Evolutionary conservation across 1,140 invertebrate genomes (phyloP), one percentile per base, ranked within the genome.

Genomic region (Calosoma granatense): DNA sequence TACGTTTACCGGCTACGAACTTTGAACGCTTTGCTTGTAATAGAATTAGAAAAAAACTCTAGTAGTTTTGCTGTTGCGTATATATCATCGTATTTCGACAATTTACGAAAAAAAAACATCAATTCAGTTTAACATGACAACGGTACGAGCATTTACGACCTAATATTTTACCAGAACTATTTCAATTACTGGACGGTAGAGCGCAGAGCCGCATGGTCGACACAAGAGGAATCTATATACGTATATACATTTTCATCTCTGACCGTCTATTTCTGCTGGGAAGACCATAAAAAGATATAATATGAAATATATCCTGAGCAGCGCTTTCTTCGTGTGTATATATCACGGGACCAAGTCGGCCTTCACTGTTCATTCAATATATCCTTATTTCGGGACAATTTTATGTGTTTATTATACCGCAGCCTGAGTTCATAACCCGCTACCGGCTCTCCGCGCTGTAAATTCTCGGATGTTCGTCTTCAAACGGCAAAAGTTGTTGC

Each of bases 381-480:
- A 69, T 67, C 67, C 67, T 66, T 65, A 69, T 69, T 67, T 66
- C 65, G 63, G 65, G 63, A 47, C 66, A 64, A 67, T 67, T 69
- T 69, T 69, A 69, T 66, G 65, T 64, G 65, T 67, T 69, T 69
- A 69, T 69, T 69, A 69, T 69, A 69, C 67, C 56, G 64, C 66
- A 67, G 65, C 60, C 54, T n/a, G 63, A 62, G 62, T 67, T 69
- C 64, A 69, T 69, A 69, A 69, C 62, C 41, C 41, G 17, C 15
- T 3, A 69, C 63, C 41, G 6, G 9, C 15, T 9, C 41, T 47
- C 9, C 4, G 15, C 15, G 41, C 41, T 47, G 41, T 6, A 47
- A 11, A 17, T 47, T 47, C 6, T 11, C 26, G 41, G 6, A 12
- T 9, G 9, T 47, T 36, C 26, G n/a, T 36, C 15, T 47, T 47